Evolutionary conservation across 2,113 vertebrate species (phyloP), one percentile per base, ranked within the genome.

Genomic region (Sylvia atricapilla): DNA sequence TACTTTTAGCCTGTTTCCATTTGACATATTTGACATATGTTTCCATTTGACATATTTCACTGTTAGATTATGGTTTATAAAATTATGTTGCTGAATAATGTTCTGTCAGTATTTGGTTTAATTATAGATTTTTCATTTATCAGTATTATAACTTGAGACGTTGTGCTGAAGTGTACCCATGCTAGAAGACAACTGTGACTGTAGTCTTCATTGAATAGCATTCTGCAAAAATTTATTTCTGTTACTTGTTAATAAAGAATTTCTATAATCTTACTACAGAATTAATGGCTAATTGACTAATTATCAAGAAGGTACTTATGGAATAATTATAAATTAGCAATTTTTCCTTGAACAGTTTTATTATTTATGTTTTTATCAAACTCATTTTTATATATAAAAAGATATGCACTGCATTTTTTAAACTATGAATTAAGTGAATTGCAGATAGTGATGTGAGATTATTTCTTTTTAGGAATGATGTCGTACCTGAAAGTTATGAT

Each of bases 401-500:
- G 37, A 52, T 37, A 62, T 8, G 10, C 35, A 55, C 7, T 43
- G 14, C 18, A 28, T 59, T 66, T n/a, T 39, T 4, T 1, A 3
- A 77, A 62, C 30, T 14, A 53, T 62, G 4, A 73, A 41, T 53
- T 69, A 31, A 64, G 3, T 82, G 20, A 81, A 53, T n/a, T 72
- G 25, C 24, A 44, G 31, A 31, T 25, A 67, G 33, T 95, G 24
- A 88, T 60, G 14, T 39, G 58, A 89, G 53, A 70, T 47, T 55
- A 14, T 66, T 62, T 59, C 33, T 89, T 95, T 95, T 50, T 77
- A 98, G 96, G 22, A 23, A 97, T 31, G 33, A 95, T 68, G 80
- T 84, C 13, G 4, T 63, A 86, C 83, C 89, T 53, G 86, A 94
- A 96, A 96, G 88, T 91, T 79, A 89, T 39, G 78, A 97, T 97